These are phyloP conservation scores for Ceyx melanurus DNA, from an alignment of 2,113 vertebrate species.

Conservation along the genomic window DNA sequence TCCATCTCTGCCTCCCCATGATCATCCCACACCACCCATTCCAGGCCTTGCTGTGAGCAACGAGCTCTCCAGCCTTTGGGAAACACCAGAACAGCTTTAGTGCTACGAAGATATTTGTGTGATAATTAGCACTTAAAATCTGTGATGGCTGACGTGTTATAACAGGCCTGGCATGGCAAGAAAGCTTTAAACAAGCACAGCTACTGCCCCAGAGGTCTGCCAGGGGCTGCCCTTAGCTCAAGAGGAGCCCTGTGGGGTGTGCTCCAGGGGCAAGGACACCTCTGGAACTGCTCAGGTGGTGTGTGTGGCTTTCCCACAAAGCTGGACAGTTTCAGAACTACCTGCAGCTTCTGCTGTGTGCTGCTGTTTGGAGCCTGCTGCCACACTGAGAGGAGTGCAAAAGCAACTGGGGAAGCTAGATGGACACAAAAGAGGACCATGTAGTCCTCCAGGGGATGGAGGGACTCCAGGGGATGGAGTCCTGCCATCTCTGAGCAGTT, in stretches of 20 bases:
- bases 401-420: neutral
- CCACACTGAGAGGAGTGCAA: neutral
- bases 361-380: neutral
- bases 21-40: accelerated
- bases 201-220: neutral
- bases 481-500: neutral
- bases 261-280: neutral
- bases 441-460: too few relatives aligned
- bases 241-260: neutral
- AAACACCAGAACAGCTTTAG: neutral
- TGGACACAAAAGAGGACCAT: neutral
- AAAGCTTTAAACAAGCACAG: neutral
- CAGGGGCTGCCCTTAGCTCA: neutral
- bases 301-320: neutral
- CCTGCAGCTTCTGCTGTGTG: neutral
- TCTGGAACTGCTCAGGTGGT: neutral
- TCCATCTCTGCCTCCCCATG: neutral
- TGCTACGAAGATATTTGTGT: neutral
- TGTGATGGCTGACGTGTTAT: accelerated
- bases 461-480: too few relatives aligned
- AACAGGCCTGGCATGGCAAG: neutral
- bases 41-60: neutral
- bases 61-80: neutral
- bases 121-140: neutral
- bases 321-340: neutral